Conservation (phyloP, 2,888 invertebrate species). For the Eristalis tenax region DNA sequence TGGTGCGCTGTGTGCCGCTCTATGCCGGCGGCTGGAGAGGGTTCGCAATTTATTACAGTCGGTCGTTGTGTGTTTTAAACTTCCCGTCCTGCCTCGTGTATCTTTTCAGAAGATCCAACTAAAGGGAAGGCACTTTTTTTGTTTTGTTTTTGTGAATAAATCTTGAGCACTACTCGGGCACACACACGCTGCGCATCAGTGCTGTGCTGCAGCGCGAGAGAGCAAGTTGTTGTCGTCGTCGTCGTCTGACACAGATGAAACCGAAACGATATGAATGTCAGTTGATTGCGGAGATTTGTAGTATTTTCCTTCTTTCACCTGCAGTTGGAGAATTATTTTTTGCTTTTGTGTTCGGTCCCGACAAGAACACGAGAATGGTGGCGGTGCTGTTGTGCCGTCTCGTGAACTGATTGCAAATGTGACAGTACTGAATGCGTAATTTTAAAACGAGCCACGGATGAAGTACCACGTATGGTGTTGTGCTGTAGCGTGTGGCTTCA, state of each 20-base stretch:
- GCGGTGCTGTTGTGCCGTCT: neutral
- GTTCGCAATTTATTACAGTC: slow-evolving; percentile 40
- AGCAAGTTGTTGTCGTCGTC: slow-evolving; percentile 36
- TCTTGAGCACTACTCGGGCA: slow-evolving; percentile 45
- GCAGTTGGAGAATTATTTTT: slow-evolving; percentile 38
- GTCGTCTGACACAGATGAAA: slow-evolving; percentile 58
- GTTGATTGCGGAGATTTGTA: slow-evolving; percentile 58
- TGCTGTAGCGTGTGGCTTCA: slow-evolving; percentile 48
- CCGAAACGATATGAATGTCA: slow-evolving; percentile 69
- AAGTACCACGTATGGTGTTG: slow-evolving; percentile 18
- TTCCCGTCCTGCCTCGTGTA: slow-evolving; percentile 23
- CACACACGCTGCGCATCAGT: slow-evolving; percentile 31
- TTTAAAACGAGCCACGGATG: slow-evolving; percentile 35
- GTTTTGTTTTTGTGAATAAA: slow-evolving; percentile 47
- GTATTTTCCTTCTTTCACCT: slow-evolving; percentile 26
- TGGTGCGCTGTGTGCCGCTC: too few relatives aligned
- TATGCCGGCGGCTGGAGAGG: too few relatives aligned
- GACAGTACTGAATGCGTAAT: slow-evolving; percentile 64
- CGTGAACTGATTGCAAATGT: slow-evolving; percentile 60
- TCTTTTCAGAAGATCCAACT: slow-evolving; percentile 59
- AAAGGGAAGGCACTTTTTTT: slow-evolving; percentile 70
- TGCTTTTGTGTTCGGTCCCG: slow-evolving; percentile 8
- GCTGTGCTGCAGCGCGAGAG: slow-evolving; percentile 15
- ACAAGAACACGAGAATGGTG: slow-evolving; percentile 27
- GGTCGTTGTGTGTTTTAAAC: slow-evolving; percentile 12